A percentile compares a stretch with the other conserved stretches of the same genome.
Evolutionary conservation across 1,140 invertebrate genomes (phyloP).

Genomic region (Neoseiulus cucumeris): DNA sequence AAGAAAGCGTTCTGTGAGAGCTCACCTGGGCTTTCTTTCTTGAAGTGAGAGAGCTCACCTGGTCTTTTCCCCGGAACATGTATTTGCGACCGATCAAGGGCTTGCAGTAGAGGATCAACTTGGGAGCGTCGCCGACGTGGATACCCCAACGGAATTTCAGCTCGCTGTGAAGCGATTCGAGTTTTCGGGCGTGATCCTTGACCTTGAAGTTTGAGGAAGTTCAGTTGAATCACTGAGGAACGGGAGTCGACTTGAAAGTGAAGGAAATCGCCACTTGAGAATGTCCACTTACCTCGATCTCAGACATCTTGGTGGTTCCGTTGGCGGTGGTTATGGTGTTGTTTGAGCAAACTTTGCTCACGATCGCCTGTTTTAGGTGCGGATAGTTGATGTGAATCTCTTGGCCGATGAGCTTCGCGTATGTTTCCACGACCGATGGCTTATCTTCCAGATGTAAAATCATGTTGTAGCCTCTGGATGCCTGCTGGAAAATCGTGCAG

Average conservation of each 20-base stretch:
- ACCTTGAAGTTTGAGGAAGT: neutral
- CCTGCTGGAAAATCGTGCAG: slow-evolving; percentile 66
- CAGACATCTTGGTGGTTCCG: slow-evolving; percentile 29
- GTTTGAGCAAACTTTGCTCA: slow-evolving; percentile 17
- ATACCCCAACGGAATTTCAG: slow-evolving; percentile 33
- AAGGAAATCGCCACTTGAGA: too few species aligned
- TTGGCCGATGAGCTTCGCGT: slow-evolving; percentile 42
- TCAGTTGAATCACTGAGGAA: too few species aligned
- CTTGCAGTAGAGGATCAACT: slow-evolving; percentile 48
- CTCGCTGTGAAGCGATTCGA: neutral
- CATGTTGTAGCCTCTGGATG: slow-evolving; percentile 56
- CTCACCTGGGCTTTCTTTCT: neutral
- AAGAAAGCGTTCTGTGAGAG: neutral
- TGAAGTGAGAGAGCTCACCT: neutral
- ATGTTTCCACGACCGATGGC: neutral
- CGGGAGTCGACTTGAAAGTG: too few species aligned
- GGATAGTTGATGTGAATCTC: slow-evolving; percentile 65
- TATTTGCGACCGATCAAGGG: slow-evolving; percentile 43
- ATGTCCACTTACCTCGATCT: slow-evolving; percentile 18
- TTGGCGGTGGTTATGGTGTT: slow-evolving; percentile 39
- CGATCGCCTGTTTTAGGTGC: slow-evolving; percentile 46
- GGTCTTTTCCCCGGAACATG: slow-evolving; percentile 15
- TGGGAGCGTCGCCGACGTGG: slow-evolving; percentile 41
- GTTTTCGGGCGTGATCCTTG: neutral
- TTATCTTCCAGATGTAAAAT: slow-evolving; percentile 39